phyloP scores from a whole-genome alignment of 2,113 vertebrate species.

The Scortum barcoo region DNA sequence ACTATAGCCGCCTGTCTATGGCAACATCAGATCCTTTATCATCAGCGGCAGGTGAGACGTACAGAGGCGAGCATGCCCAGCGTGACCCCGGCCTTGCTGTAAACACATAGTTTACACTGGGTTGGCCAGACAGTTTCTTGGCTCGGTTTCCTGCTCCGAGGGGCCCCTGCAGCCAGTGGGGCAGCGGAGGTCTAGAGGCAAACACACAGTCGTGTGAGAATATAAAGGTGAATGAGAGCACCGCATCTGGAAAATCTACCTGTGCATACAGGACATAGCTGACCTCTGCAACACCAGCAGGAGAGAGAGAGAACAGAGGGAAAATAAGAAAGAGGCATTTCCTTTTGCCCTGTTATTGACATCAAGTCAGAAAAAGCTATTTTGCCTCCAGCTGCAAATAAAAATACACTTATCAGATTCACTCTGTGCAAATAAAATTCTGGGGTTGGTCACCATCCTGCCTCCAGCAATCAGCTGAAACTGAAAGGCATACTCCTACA shows the following conservation, averaged over 20 bases:
- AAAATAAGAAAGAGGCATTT: conserved; percentile 24
- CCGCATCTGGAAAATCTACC: conserved; percentile 65
- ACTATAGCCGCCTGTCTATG: neutral
- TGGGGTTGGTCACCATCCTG: neutral
- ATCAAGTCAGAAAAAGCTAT: conserved; percentile 28
- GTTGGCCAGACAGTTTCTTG: conserved; percentile 76
- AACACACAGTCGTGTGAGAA: conserved; percentile 63
- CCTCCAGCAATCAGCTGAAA: neutral
- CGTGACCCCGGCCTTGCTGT: conserved; percentile 68
- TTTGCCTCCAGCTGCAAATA: conserved; percentile 25
- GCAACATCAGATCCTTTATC: conserved; percentile 61
- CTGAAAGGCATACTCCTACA: neutral
- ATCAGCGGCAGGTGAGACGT: conserved; percentile 66
- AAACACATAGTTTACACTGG: conserved; percentile 82
- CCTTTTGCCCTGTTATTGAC: conserved; percentile 36
- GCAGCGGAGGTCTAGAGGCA: conserved; percentile 41
- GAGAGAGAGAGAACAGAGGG: neutral
- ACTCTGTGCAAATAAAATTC: neutral
- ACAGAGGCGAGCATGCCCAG: conserved; percentile 60
- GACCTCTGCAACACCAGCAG: conserved; percentile 39
- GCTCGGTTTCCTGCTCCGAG: conserved; percentile 49
- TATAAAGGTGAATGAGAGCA: conserved; percentile 35
- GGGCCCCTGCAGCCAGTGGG: conserved; percentile 53
- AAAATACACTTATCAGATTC: neutral
- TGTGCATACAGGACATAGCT: conserved; percentile 28